These are phyloP conservation scores for Rhinichthys osculus DNA, from an alignment of 2,797 vertebrate species.

Conservation along the genomic window DNA sequence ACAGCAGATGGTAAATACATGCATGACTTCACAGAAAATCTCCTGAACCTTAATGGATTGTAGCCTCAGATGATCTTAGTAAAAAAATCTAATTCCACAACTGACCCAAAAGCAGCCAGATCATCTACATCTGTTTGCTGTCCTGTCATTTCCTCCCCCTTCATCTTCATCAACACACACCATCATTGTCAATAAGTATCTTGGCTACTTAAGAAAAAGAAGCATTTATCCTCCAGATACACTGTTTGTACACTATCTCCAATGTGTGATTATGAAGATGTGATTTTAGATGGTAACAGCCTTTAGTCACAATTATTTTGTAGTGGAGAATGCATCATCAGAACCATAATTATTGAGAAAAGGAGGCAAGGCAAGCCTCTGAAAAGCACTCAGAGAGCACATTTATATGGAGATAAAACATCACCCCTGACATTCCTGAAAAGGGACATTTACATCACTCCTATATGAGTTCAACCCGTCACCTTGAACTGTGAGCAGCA, in stretches of 20 bases:
- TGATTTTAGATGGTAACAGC: neutral
- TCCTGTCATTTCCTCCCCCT: constrained; percentile 11
- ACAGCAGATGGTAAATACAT: constrained; percentile 58
- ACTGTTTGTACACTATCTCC: constrained; percentile 3
- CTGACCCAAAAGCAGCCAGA: constrained; percentile 54
- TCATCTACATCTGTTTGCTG: constrained; percentile 40
- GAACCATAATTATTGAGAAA: constrained; percentile 24
- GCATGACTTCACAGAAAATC: constrained; percentile 59
- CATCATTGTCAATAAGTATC: neutral
- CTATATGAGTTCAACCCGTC: constrained; percentile 9
- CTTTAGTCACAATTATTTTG: constrained; percentile 35
- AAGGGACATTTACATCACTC: constrained; percentile 28
- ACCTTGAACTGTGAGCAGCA: constrained; percentile 25
- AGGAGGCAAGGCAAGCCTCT: constrained; percentile 20
- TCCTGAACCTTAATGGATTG: constrained; percentile 56
- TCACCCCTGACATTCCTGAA: constrained; percentile 20
- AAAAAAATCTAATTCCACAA: constrained; percentile 44
- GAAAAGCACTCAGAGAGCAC: constrained; percentile 26
- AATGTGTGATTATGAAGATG: constrained; percentile 3
- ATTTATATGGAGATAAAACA: constrained; percentile 32
- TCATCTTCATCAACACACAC: constrained; percentile 15
- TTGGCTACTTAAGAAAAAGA: neutral
- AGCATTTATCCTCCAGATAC: neutral
- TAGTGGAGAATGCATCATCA: constrained; percentile 16
- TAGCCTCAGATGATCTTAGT: constrained; percentile 49